These are phyloP conservation scores for Tetramorium parvispinum DNA, from an alignment of 1,140 invertebrate genomes.

Conservation along the genomic window DNA sequence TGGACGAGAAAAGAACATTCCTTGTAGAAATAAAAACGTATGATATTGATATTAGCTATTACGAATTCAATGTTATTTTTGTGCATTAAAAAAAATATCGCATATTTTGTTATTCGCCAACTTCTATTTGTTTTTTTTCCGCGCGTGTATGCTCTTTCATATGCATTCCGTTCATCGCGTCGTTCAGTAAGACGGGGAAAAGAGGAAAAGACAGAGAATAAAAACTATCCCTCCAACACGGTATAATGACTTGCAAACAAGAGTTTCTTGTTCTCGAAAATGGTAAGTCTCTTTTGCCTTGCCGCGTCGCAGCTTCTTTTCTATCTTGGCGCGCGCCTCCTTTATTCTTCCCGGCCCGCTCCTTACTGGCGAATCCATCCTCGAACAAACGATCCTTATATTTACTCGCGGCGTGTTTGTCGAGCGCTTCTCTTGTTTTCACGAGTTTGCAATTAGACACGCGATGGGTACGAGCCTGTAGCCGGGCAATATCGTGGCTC, in stretches of 20 bases:
- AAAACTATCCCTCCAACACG: conserved; percentile 70
- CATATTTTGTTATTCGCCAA: not conserved
- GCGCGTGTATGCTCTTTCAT: not conserved
- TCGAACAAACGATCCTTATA: conserved; percentile 80
- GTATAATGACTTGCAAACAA: conserved; percentile 83
- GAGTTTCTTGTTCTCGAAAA: conserved; percentile 67
- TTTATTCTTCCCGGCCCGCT: conserved; percentile 60
- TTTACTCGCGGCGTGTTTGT: conserved; percentile 81
- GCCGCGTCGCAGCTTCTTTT: conserved; percentile 66
- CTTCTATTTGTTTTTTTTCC: not conserved
- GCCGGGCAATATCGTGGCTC: conserved; percentile 68
- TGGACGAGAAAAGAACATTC: not conserved
- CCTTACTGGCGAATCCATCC: conserved; percentile 62
- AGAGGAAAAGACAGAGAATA: conserved; percentile 56
- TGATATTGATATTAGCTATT: conserved; percentile 6
- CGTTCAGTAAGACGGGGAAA: not conserved
- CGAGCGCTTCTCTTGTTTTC: conserved; percentile 82
- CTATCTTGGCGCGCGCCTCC: conserved; percentile 52
- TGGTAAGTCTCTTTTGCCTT: conserved; percentile 63
- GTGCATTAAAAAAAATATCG: not conserved
- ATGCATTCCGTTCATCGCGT: not conserved
- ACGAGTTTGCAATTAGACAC: conserved; percentile 82
- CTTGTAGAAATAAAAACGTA: not conserved
- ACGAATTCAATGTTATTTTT: not conserved
- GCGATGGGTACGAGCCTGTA: conserved; percentile 64